phyloP scores from a whole-genome alignment of 2,113 vertebrate species.

The Neomonachus schauinslandi region DNA sequence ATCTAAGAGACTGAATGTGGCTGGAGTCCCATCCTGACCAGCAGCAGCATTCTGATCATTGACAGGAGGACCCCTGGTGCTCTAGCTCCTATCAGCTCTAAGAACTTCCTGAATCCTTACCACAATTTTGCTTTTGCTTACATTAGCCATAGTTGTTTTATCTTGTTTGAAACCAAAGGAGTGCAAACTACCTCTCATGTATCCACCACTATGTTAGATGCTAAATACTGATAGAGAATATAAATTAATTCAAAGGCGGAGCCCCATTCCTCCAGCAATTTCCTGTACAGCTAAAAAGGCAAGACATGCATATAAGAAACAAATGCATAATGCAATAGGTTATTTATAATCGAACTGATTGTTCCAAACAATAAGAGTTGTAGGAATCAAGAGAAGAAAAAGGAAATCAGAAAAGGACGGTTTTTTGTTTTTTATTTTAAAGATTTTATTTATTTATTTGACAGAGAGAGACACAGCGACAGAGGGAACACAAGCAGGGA shows the following conservation, averaged over 20 bases:
- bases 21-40: neutral
- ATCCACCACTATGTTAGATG: neutral
- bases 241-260: neutral
- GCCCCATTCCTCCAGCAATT: neutral
- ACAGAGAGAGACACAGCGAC: too few relatives aligned
- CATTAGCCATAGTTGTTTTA: conserved; percentile 1
- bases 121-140: neutral
- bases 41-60: neutral
- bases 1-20: neutral
- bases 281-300: neutral
- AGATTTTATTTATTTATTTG: too few relatives aligned
- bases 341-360: neutral
- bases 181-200: neutral
- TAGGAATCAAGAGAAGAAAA: neutral
- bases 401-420: neutral
- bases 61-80: neutral
- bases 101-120: neutral
- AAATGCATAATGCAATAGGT: neutral
- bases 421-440: too few relatives aligned
- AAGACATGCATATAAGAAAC: neutral
- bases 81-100: neutral
- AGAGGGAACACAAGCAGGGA: too few relatives aligned
- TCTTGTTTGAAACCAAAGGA: neutral
- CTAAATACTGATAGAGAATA: neutral
- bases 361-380: neutral